A percentile compares a stretch with the other conserved stretches of the same genome.
phyloP scores from a whole-genome alignment of 2,113 vertebrate genomes.

The Seriola aureovittata region DNA sequence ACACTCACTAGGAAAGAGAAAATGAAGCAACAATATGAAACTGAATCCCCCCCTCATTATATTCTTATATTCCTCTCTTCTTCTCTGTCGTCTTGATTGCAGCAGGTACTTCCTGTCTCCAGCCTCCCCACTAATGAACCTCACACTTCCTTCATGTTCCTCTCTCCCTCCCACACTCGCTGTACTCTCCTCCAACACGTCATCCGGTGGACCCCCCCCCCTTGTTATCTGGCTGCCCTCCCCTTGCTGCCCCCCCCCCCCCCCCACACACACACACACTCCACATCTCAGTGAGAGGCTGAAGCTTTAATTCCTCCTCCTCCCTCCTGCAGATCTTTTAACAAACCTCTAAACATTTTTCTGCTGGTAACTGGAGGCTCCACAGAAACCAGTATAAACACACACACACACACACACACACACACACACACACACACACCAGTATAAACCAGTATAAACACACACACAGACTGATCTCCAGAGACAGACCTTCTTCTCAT shows the following conservation, averaged over 20 bases:
- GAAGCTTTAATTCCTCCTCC: neutral
- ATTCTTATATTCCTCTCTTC: too few relatives aligned
- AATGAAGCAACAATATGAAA: too few relatives aligned
- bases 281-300: neutral
- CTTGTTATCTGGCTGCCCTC: neutral
- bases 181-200: neutral
- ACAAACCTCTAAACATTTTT: neutral
- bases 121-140: conserved; percentile 29
- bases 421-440: too few relatives aligned
- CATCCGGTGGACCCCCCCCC: neutral
- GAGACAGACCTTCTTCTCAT: too few relatives aligned
- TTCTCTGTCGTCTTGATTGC: neutral
- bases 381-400: neutral
- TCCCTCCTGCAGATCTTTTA: neutral
- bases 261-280: too few relatives aligned
- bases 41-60: neutral
- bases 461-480: too few relatives aligned
- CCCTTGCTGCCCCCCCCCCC: neutral
- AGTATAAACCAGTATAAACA: too few relatives aligned
- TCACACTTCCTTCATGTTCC: neutral
- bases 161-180: neutral
- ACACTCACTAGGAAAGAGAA: too few relatives aligned
- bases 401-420: neutral
- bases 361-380: rapidly evolving
- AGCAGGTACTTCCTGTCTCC: neutral